Evolutionary conservation across 2,888 invertebrate genomes (phyloP).

Genomic region (Taenaris catops): DNA sequence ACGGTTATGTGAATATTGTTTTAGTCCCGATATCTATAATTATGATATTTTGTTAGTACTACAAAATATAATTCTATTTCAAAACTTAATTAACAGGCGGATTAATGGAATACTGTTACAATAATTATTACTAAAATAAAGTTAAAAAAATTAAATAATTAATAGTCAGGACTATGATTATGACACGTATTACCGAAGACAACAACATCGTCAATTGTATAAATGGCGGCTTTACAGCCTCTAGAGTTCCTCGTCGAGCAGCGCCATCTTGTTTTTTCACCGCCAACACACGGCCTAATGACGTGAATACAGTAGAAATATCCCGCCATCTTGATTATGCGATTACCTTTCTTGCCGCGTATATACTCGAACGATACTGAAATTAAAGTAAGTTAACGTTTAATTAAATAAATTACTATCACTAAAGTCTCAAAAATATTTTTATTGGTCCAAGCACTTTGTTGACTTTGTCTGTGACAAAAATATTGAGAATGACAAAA

Average conservation of each 20-base stretch:
- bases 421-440: too few relatives aligned
- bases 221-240: slow-evolving; percentile 32
- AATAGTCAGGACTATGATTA: slow-evolving; percentile 25
- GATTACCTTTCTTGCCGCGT: slow-evolving; percentile 20
- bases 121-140: too few relatives aligned
- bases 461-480: too few relatives aligned
- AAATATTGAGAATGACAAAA: too few relatives aligned
- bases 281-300: neutral
- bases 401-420: too few relatives aligned
- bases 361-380: slow-evolving; percentile 13
- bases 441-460: too few relatives aligned
- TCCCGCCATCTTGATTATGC: slow-evolving; percentile 20
- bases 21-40: too few relatives aligned
- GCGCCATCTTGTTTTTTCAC: slow-evolving; percentile 22
- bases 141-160: neutral
- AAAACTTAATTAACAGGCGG: too few relatives aligned
- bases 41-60: too few relatives aligned
- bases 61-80: too few relatives aligned
- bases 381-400: slow-evolving; percentile 6
- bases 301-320: slow-evolving; percentile 19
- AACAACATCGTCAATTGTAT: slow-evolving; percentile 26
- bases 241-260: slow-evolving; percentile 31
- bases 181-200: slow-evolving; percentile 28
- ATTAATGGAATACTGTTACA: too few relatives aligned
- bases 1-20: too few relatives aligned